Percentiles rank a stretch among this genome's conserved stretches.
These are phyloP conservation scores for Salticus scenicus DNA, from an alignment of 2,888 invertebrate genomes.

Conservation along the genomic window DNA sequence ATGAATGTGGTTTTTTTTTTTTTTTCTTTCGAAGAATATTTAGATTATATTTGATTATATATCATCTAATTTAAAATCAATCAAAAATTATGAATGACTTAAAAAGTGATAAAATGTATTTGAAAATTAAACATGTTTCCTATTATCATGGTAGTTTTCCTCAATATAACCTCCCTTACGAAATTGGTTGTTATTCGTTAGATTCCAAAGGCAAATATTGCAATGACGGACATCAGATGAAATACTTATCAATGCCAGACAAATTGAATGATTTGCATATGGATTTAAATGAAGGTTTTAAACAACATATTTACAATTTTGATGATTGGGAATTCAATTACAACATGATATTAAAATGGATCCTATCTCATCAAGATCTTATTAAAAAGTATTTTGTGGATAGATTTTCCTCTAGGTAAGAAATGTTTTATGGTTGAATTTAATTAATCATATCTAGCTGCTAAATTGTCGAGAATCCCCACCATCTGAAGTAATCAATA, in stretches of 20 bases:
- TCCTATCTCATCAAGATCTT: conserved; percentile 74
- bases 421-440: no score
- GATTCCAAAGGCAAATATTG: conserved; percentile 73
- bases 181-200: conserved; percentile 75
- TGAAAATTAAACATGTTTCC: conserved; percentile 4
- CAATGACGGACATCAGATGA: conserved; percentile 74
- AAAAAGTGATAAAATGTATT: conserved; percentile 4
- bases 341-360: conserved; percentile 79
- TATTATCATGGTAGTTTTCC: conserved; percentile 73
- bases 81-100: no score
- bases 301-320: conserved; percentile 74
- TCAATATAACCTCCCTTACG: conserved; percentile 74
- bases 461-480: no score
- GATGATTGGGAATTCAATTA: conserved; percentile 78
- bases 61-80: no score
- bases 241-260: conserved; percentile 73
- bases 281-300: conserved; percentile 75
- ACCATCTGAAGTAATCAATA: no score
- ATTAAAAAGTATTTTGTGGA: not conserved
- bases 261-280: conserved; percentile 72
- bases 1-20: no score
- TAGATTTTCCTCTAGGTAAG: no score
- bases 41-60: no score
- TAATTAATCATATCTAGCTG: no score
- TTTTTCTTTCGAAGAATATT: no score